Conservation (phyloP, 2,888 invertebrate genomes). For the Trissonchulus latispiculum region DNA sequence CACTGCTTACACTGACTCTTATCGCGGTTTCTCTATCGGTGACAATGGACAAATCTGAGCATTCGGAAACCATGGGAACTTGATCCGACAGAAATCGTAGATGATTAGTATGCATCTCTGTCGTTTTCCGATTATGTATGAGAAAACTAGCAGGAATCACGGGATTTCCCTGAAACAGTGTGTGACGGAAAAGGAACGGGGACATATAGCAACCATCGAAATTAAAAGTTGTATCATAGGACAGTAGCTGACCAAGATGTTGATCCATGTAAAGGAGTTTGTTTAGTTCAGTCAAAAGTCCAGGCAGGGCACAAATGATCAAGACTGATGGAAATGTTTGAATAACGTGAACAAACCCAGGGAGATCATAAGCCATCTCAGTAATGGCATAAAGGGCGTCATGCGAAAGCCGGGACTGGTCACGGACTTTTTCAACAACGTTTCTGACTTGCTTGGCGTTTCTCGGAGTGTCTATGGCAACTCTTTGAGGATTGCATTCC, state of each 20-base stretch:
- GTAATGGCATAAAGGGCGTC: neutral
- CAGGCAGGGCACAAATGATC: neutral
- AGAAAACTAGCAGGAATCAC: neutral
- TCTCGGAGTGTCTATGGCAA: neutral
- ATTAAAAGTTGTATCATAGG: neutral
- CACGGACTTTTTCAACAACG: neutral
- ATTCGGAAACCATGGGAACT: neutral
- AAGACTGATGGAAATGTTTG: neutral
- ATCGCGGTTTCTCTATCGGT: neutral
- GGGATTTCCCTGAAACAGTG: neutral
- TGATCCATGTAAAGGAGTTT: neutral
- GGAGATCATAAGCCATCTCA: neutral
- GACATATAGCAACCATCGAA: neutral
- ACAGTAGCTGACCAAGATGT: neutral
- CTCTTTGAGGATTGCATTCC: neutral
- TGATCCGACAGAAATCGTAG: neutral
- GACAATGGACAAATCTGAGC: neutral
- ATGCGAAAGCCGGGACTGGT: neutral
- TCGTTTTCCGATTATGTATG: neutral
- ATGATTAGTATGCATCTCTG: neutral
- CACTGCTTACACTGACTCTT: no score
- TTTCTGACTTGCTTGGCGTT: neutral
- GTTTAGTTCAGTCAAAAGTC: neutral
- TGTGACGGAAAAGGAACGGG: neutral
- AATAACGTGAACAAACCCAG: neutral